Base-by-base conservation (phyloP, 2,888 invertebrate genomes). In the Epinotia bilunana region DNA sequence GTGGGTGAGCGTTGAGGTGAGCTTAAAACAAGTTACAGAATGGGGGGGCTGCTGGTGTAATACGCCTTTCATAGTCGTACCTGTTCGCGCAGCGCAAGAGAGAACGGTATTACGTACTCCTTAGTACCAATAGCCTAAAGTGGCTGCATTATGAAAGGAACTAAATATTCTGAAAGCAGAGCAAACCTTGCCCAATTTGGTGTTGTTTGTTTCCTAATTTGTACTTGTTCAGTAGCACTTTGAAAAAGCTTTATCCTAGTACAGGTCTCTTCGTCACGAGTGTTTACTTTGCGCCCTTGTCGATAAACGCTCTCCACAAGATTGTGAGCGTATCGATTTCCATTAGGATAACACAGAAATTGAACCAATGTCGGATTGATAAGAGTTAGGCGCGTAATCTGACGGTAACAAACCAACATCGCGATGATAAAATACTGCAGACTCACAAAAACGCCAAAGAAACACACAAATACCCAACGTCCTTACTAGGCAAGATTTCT, bases 311-410 rank as follows among this genome's bases (percentile, higher is more conserved):
- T 82, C 84, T 86, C 83, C 79, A 83, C 82, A 82, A 85, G 83
- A 86, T 88, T 87, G 82, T 84, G 80, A 81, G 76, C 77, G 83
- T 89, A 90, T 90, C 83, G 90, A 90, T 90, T 89, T 89, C 87
- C 85, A 87, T 88, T 88, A 87, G 82, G 84, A 87, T 87, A 89
- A 87, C 86, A 86, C 78, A 82, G 83, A 88, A 89, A 87, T 86
- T 83, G 85, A 83, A 80, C 81, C 82, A 84, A 82, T 83, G 78
- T 74, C 73, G 68, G 72, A 76, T 68, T 73, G 77, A 77, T 78
- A 76, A 69, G 69, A 72, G 72, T 60, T 68, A 64, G 53, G 67
- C 58, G 63, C 28, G 65, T 74, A 71, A 71, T 75, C 65, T 65
- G 28, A 18, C 20, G 11, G 33, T 28, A 55, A 71, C 65, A 61